A percentile compares a stretch with the other conserved stretches of the same genome.
These are phyloP conservation scores for Drosophila pruinosa DNA, from an alignment of 1,140 invertebrate genomes.

Conservation along the genomic window DNA sequence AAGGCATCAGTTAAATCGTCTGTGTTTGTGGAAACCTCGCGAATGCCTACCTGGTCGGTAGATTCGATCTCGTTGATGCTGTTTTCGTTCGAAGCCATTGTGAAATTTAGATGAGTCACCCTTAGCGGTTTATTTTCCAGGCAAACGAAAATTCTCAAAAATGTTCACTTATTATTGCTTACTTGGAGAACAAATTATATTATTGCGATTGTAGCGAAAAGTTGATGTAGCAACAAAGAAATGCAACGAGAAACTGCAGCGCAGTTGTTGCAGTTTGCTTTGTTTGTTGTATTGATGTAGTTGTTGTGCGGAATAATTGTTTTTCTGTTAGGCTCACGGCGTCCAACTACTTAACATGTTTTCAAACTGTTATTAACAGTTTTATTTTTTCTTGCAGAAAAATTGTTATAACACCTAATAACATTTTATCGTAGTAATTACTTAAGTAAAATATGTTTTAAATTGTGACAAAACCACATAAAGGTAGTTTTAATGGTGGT, in stretches of 20 bases:
- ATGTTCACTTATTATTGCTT: background rate
- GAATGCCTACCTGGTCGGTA: slow-evolving; percentile 68
- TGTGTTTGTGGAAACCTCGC: slow-evolving; percentile 46
- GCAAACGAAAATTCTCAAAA: background rate
- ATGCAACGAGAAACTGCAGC: slow-evolving; percentile 31
- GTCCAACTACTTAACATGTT: slow-evolving; percentile 11
- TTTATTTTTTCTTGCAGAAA: no score
- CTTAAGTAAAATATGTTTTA: no score
- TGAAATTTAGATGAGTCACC: slow-evolving; percentile 68
- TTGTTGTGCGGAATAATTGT: slow-evolving; percentile 11
- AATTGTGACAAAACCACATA: no score
- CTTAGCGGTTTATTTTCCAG: slow-evolving; percentile 24
- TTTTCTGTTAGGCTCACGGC: slow-evolving; percentile 11
- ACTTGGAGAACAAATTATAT: background rate
- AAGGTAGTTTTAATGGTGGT: no score
- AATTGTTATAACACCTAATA: no score
- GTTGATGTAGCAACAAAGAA: slow-evolving; percentile 38
- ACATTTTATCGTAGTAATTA: no score
- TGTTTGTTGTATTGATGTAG: slow-evolving; percentile 15
- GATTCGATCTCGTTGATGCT: slow-evolving; percentile 48
- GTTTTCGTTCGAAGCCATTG: slow-evolving; percentile 56
- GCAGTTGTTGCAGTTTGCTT: slow-evolving; percentile 30
- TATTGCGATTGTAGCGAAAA: background rate
- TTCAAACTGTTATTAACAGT: background rate
- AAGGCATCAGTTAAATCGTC: slow-evolving; percentile 70